Percentiles rank a stretch among this genome's conserved stretches.
phyloP scores from a whole-genome alignment of 1,140 invertebrate genomes.

The Chironomus striatipennis region DNA sequence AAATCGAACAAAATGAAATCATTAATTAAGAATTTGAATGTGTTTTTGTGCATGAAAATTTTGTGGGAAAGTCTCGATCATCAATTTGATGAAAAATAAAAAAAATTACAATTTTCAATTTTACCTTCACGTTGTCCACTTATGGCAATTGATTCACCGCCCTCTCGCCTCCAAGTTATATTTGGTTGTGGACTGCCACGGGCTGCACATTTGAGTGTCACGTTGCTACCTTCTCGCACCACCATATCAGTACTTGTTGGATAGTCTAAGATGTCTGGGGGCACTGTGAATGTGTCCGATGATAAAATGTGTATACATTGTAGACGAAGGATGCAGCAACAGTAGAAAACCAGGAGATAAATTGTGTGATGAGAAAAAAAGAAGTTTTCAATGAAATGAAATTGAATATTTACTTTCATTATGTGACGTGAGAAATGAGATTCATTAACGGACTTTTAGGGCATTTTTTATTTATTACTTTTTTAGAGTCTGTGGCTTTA shows the following conservation, averaged over 20 bases:
- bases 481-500: too few species aligned
- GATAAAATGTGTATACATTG: not conserved
- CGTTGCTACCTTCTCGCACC: slow-evolving; percentile 74
- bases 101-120: slow-evolving; percentile 25
- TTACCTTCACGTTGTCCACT: slow-evolving; percentile 50
- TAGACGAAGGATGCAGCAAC: not conserved
- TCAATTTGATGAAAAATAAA: too few species aligned
- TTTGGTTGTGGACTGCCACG: slow-evolving; percentile 70
- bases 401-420: not conserved
- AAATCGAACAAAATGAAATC: too few species aligned
- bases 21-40: too few species aligned
- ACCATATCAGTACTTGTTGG: slow-evolving; percentile 80
- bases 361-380: not conserved
- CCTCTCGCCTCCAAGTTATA: slow-evolving; percentile 76
- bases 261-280: slow-evolving; percentile 76
- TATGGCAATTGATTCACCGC: slow-evolving; percentile 56
- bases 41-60: too few species aligned
- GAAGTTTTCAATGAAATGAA: slow-evolving; percentile 10
- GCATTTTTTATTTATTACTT: too few species aligned
- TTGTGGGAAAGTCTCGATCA: too few species aligned
- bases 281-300: slow-evolving; percentile 49
- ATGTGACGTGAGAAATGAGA: slow-evolving; percentile 42
- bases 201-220: slow-evolving; percentile 70
- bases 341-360: not conserved
- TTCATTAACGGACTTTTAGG: not conserved